phyloP scores from a whole-genome alignment of 2,797 vertebrate genomes.

The Sebastes ruberrimus region DNA sequence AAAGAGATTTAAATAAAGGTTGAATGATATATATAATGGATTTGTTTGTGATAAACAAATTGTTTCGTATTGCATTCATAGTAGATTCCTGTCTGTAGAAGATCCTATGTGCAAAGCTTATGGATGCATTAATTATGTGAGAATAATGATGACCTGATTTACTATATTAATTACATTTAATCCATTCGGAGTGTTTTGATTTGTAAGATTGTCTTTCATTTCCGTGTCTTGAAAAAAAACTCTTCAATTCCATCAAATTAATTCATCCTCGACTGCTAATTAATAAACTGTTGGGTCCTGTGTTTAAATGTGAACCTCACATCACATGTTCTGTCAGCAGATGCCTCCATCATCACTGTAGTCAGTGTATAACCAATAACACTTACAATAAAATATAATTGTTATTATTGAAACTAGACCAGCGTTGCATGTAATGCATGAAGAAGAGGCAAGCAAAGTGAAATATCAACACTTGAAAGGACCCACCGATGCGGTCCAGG shows the following conservation, averaged over 20 bases:
- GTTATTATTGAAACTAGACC: not conserved
- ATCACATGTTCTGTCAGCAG: not conserved
- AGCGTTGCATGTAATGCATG: not conserved
- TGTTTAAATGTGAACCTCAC: not conserved
- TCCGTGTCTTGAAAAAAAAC: not conserved
- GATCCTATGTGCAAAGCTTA: not conserved
- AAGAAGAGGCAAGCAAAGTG: not conserved
- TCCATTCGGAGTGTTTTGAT: not conserved
- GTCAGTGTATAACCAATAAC: not conserved
- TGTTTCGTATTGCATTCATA: not conserved
- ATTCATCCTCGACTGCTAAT: not conserved
- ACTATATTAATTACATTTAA: not conserved
- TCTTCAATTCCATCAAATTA: not conserved
- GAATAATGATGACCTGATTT: not conserved
- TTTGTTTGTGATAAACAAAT: not conserved
- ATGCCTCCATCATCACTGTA: not conserved
- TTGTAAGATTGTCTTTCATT: not conserved
- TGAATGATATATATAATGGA: too few species aligned
- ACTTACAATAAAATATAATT: not conserved
- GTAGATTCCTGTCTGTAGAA: not conserved
- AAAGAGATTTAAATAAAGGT: too few species aligned
- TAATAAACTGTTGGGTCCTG: not conserved
- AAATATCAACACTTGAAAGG: not conserved
- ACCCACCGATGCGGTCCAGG: conserved; percentile 95
- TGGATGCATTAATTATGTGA: not conserved